These are phyloP conservation scores for Gadopsis bispinosus DNA, from an alignment of 2,797 vertebrate species.

Conservation along the genomic window DNA sequence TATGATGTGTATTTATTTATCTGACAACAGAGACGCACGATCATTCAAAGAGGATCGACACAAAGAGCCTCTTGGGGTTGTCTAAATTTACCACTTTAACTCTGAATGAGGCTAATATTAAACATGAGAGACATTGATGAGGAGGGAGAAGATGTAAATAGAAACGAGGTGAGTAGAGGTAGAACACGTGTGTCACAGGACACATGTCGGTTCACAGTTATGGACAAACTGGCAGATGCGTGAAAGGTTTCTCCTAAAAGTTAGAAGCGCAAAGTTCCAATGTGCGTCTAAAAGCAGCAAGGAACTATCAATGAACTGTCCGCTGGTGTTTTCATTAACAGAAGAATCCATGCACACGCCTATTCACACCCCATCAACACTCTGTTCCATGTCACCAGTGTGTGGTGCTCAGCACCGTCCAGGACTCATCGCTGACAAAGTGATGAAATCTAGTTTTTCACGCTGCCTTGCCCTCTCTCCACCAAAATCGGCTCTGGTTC, in stretches of 20 bases:
- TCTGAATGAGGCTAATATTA: constrained; percentile 1
- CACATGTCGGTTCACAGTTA: neutral
- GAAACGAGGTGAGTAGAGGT: neutral
- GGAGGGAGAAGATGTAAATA: neutral
- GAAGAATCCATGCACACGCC: neutral
- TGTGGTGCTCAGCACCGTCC: neutral
- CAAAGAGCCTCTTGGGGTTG: neutral
- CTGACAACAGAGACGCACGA: constrained; percentile 61
- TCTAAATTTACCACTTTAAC: constrained; percentile 24
- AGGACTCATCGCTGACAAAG: neutral
- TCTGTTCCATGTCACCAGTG: neutral
- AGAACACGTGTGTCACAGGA: neutral
- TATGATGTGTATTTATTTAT: constrained; percentile 59
- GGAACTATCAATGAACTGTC: neutral
- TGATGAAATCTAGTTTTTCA: neutral
- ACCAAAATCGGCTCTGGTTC: no score
- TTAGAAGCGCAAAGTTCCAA: neutral
- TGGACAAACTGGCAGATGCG: neutral
- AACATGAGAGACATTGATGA: neutral
- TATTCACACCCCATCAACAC: constrained; percentile 3
- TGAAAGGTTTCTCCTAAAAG: neutral
- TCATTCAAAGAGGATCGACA: constrained; percentile 48
- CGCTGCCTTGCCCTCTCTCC: no score
- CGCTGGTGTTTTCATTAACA: neutral
- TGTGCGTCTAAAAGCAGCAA: neutral